Conservation (phyloP, 2,888 invertebrate species). For the Phyllotreta striolata region DNA sequence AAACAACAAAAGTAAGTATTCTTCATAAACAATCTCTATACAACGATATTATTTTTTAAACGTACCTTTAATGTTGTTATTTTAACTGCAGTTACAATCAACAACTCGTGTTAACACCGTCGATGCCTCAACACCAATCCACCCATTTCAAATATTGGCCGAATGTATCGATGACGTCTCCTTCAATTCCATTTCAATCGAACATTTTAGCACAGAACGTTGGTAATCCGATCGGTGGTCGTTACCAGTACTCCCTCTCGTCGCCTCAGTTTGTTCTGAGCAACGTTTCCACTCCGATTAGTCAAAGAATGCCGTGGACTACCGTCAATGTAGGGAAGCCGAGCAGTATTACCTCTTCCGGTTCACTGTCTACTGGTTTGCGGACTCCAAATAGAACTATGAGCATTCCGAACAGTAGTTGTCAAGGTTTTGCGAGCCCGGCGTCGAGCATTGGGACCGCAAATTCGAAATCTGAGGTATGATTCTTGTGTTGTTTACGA, state of each 20-base stretch:
- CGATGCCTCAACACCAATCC: slow-evolving; percentile 29
- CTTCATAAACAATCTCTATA: too few relatives aligned
- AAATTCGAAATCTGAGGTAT: too few relatives aligned
- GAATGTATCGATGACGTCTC: slow-evolving; percentile 32
- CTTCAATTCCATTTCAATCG: slow-evolving; percentile 20
- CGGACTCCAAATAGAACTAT: not conserved
- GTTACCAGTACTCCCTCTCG: slow-evolving; percentile 30
- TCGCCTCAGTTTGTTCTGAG: slow-evolving; percentile 30
- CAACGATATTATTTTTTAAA: not conserved
- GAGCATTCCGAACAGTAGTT: not conserved
- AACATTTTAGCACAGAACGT: slow-evolving; percentile 29
- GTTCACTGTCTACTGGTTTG: not conserved
- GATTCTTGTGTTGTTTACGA: not conserved
- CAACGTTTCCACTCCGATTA: slow-evolving; percentile 22
- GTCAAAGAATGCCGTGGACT: slow-evolving; percentile 29
- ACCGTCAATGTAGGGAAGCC: slow-evolving; percentile 12
- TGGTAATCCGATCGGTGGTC: slow-evolving; percentile 31
- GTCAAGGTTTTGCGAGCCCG: too few relatives aligned
- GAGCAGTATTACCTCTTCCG: not conserved
- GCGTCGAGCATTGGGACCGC: too few relatives aligned
- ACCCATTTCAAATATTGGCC: slow-evolving; percentile 41
- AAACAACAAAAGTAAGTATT: slow-evolving; percentile 64
- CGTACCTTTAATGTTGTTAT: too few relatives aligned
- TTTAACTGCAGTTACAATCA: slow-evolving; percentile 31
- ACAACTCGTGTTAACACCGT: slow-evolving; percentile 25